These are phyloP conservation scores for Enhydra lutris DNA, from an alignment of 2,113 vertebrate species.

Conservation along the genomic window DNA sequence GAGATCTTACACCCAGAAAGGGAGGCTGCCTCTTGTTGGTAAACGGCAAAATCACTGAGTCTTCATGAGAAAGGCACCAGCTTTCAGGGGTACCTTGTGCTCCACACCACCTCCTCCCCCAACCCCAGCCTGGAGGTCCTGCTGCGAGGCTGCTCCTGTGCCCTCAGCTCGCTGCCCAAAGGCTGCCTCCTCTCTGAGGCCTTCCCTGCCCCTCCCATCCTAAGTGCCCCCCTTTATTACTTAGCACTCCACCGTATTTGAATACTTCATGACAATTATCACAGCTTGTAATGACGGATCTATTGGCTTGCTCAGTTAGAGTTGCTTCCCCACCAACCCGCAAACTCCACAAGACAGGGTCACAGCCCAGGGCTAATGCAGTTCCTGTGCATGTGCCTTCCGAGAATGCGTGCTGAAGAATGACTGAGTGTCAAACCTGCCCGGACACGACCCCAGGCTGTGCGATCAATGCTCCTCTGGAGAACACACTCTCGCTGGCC, in stretches of 20 bases:
- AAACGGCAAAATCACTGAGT: background rate
- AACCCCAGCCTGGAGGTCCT: background rate
- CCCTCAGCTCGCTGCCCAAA: background rate
- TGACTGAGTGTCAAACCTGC: background rate
- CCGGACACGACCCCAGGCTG: background rate
- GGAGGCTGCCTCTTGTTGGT: background rate
- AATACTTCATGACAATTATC: background rate
- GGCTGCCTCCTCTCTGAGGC: background rate
- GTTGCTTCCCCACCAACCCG: background rate
- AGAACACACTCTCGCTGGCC: background rate
- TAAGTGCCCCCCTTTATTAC: background rate
- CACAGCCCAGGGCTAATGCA: rapidly evolving
- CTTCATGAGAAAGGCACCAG: background rate
- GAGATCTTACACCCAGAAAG: background rate
- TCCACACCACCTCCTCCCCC: no score
- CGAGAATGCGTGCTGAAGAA: background rate
- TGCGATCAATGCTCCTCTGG: rapidly evolving
- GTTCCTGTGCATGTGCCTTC: rapidly evolving
- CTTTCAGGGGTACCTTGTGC: background rate
- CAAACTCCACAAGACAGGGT: background rate
- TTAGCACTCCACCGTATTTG: no score
- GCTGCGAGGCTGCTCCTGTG: background rate
- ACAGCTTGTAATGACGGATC: background rate
- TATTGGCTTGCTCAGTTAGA: background rate
- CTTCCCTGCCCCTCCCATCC: no score